A percentile compares a stretch with the other conserved stretches of the same genome.
phyloP scores from a whole-genome alignment of 2,888 invertebrate species.

The Patella ulyssiponensis region DNA sequence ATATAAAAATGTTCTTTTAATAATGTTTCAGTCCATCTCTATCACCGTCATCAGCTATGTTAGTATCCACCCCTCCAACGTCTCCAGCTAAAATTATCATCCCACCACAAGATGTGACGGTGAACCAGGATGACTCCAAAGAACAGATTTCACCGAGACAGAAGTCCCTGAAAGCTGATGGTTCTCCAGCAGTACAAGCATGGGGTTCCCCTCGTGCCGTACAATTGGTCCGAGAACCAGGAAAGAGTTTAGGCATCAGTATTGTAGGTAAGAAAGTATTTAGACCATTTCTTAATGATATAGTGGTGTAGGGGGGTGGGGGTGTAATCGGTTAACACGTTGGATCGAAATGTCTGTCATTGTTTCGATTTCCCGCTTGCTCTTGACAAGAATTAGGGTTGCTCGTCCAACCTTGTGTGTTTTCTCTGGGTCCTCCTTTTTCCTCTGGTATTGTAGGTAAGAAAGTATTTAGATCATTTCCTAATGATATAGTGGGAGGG shows the following conservation, averaged over 20 bases:
- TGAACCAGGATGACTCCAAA: neutral
- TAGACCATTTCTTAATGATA: neutral
- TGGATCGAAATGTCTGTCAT: too few relatives aligned
- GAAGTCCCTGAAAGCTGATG: conserved; percentile 52
- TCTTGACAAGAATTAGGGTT: too few relatives aligned
- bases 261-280: conserved; percentile 89
- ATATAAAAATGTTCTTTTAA: too few relatives aligned
- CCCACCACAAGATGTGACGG: conserved; percentile 1
- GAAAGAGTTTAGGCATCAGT: conserved; percentile 92
- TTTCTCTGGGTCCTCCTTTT: too few relatives aligned
- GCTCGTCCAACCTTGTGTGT: too few relatives aligned
- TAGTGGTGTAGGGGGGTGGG: neutral
- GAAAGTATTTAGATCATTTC: too few relatives aligned
- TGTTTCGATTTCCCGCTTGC: too few relatives aligned
- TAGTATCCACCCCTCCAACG: conserved; percentile 4
- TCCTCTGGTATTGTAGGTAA: too few relatives aligned
- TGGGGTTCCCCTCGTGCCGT: conserved; percentile 89
- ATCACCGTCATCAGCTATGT: conserved; percentile 10
- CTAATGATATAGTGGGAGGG: too few relatives aligned
- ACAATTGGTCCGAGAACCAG: conserved; percentile 81
- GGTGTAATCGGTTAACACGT: too few relatives aligned
- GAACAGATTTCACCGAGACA: conserved; percentile 37
- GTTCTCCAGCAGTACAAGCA: conserved; percentile 59
- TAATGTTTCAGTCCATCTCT: neutral
- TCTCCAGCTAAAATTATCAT: conserved; percentile 16